phyloP scores from a whole-genome alignment of 2,888 invertebrate species.

The Rosalia funebris region DNA sequence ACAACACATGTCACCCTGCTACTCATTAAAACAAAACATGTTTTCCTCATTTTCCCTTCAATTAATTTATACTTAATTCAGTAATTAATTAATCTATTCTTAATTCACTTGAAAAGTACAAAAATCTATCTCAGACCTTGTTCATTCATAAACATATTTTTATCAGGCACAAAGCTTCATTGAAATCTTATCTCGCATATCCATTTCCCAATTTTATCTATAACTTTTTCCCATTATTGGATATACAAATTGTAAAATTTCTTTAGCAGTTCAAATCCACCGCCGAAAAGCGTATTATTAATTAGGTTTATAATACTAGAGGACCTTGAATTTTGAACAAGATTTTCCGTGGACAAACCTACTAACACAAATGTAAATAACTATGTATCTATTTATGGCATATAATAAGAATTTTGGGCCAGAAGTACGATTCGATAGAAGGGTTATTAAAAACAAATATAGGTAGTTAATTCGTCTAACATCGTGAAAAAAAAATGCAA shows the following conservation, averaged over 20 bases:
- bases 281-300: background rate
- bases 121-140: too few relatives aligned
- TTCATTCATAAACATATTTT: too few relatives aligned
- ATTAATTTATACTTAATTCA: too few relatives aligned
- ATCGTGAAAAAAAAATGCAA: conserved; percentile 9
- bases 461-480: conserved; percentile 1
- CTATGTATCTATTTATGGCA: conserved; percentile 12
- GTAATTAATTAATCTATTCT: too few relatives aligned
- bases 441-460: conserved; percentile 4
- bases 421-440: background rate
- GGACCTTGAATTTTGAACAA: conserved; percentile 21
- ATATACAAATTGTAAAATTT: too few relatives aligned
- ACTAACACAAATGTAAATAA: conserved; percentile 6
- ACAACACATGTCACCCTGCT: background rate
- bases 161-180: too few relatives aligned
- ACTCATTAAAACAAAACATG: background rate
- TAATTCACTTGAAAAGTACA: too few relatives aligned
- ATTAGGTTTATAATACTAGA: conserved; percentile 9
- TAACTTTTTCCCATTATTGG: too few relatives aligned
- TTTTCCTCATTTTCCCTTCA: background rate
- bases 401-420: background rate
- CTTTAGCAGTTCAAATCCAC: conserved; percentile 2
- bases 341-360: conserved; percentile 4
- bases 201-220: too few relatives aligned
- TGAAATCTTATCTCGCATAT: too few relatives aligned